Evolutionary conservation across 2,888 invertebrate species (phyloP).

Genomic region (Elmis aenea): DNA sequence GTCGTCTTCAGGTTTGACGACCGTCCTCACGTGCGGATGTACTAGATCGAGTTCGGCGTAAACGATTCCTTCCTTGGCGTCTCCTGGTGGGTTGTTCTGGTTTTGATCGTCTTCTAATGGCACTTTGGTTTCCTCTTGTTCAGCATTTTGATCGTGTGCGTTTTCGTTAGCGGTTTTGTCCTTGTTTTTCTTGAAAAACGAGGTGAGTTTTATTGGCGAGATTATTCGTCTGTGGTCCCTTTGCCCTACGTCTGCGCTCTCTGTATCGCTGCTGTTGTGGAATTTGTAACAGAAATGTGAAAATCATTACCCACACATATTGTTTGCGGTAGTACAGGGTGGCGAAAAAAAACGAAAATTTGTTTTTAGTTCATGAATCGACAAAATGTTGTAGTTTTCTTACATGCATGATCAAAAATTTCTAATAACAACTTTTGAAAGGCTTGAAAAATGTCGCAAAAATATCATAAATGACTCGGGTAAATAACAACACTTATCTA

Average conservation of each 20-base stretch:
- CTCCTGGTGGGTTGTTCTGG: conserved; percentile 8
- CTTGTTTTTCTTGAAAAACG: conserved; percentile 34
- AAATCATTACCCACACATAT: too few species aligned
- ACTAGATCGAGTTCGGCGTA: conserved; percentile 67
- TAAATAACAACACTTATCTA: too few species aligned
- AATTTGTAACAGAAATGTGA: too few species aligned
- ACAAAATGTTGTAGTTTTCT: too few species aligned
- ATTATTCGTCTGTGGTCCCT: conserved; percentile 25
- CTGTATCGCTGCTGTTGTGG: conserved; percentile 67
- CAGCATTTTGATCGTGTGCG: conserved; percentile 14
- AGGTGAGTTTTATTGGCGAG: conserved; percentile 32
- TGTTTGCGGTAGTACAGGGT: too few species aligned
- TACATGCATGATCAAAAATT: too few species aligned
- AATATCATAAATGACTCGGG: too few species aligned
- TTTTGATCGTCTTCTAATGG: conserved; percentile 14
- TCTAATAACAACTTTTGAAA: too few species aligned
- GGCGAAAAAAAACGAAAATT: too few species aligned
- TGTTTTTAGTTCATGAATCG: too few species aligned
- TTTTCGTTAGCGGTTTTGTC: conserved; percentile 16
- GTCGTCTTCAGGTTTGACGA: conserved; percentile 53
- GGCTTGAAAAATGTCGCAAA: too few species aligned
- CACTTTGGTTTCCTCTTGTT: conserved; percentile 14
- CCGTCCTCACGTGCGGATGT: conserved; percentile 44
- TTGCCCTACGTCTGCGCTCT: conserved; percentile 55
- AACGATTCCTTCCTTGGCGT: conserved; percentile 51